Percentiles rank a stretch among this genome's conserved stretches.
Conservation (phyloP, 1,140 invertebrate genomes). For the Zophobas atratus region DNA sequence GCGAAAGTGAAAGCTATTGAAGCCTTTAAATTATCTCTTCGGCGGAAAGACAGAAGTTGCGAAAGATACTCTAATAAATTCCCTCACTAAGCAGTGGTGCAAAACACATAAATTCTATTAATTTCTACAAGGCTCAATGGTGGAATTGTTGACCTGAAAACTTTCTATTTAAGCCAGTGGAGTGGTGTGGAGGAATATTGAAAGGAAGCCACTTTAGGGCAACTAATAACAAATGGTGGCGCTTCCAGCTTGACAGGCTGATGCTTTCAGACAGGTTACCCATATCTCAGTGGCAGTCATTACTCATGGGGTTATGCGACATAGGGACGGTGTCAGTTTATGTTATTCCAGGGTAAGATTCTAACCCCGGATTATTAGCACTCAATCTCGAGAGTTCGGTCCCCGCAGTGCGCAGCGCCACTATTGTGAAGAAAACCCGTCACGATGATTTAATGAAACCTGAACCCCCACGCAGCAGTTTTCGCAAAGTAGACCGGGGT, state of each 20-base stretch:
- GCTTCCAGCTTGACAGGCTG: slow-evolving; percentile 46
- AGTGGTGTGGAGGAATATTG: slow-evolving; percentile 42
- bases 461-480: no score
- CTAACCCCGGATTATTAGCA: slow-evolving; percentile 29
- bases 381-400: slow-evolving; percentile 25
- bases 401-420: no score
- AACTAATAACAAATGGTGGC: slow-evolving; percentile 53
- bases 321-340: slow-evolving; percentile 39
- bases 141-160: slow-evolving; percentile 31
- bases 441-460: no score
- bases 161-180: slow-evolving; percentile 21
- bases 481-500: no score
- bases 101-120: slow-evolving; percentile 43
- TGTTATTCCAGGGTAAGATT: slow-evolving; percentile 24
- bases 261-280: slow-evolving; percentile 55
- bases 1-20: no score
- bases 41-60: not conserved
- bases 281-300: slow-evolving; percentile 51
- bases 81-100: not conserved
- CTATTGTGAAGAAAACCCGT: no score
- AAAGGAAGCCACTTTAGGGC: slow-evolving; percentile 54
- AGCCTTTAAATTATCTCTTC: no score
- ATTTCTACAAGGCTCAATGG: slow-evolving; percentile 30
- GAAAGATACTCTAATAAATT: slow-evolving; percentile 6
- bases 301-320: slow-evolving; percentile 50